Conservation (phyloP, 2,888 invertebrate species). For the Brenthis hecate region DNA sequence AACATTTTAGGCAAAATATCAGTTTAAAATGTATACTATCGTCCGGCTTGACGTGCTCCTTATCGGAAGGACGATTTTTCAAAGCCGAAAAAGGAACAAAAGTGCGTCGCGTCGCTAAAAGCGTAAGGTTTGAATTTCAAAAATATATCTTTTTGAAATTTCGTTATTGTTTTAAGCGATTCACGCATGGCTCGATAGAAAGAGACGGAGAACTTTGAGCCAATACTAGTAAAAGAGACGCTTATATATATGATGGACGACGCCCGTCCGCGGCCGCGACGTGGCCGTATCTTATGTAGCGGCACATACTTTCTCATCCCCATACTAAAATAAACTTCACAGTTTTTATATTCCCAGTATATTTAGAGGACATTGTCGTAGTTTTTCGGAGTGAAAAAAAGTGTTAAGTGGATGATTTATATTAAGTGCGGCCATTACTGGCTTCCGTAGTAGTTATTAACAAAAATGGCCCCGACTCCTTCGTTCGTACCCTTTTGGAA, state of each 20-base stretch:
- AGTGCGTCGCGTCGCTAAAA: conserved; percentile 42
- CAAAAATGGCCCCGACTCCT: conserved; percentile 43
- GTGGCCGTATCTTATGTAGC: conserved; percentile 69
- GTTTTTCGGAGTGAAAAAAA: conserved; percentile 60
- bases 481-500: conserved; percentile 56
- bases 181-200: conserved; percentile 61
- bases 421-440: conserved; percentile 72
- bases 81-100: conserved; percentile 42
- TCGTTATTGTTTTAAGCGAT: conserved; percentile 71
- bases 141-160: conserved; percentile 58
- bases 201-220: conserved; percentile 43
- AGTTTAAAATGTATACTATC: conserved; percentile 45
- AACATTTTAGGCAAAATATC: conserved; percentile 50
- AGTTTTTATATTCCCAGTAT: conserved; percentile 75
- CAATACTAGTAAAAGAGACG: conserved; percentile 51
- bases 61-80: conserved; percentile 48
- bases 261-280: conserved; percentile 66
- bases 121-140: conserved; percentile 56
- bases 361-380: conserved; percentile 76
- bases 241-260: conserved; percentile 70
- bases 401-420: conserved; percentile 82
- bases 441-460: conserved; percentile 76
- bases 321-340: conserved; percentile 73
- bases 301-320: conserved; percentile 77
- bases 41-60: conserved; percentile 43